phyloP scores from a whole-genome alignment of 2,113 vertebrate species.

The Paratilapia polleni region DNA sequence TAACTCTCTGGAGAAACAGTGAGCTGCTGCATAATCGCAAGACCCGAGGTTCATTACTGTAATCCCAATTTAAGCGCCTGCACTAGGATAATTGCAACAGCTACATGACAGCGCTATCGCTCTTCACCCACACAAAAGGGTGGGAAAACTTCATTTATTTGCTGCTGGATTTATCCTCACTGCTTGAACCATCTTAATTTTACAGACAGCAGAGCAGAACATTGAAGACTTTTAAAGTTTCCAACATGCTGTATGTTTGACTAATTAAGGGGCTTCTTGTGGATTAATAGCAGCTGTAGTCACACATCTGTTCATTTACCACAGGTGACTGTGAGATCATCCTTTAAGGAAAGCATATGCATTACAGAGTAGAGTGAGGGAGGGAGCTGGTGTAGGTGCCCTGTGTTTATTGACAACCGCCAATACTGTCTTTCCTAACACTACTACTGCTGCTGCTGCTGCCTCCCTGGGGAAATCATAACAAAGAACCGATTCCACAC shows the following conservation, averaged over 20 bases:
- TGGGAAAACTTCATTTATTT: conserved; percentile 24
- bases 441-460: conserved; percentile 14
- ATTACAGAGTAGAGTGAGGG: background rate
- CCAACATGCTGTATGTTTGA: background rate
- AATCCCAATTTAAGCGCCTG: conserved; percentile 28
- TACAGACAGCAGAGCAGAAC: background rate
- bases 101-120: conserved; percentile 13
- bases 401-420: conserved; percentile 20
- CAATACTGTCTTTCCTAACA: conserved; percentile 11
- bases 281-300: conserved; percentile 3
- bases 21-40: background rate
- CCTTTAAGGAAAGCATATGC: background rate
- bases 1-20: background rate
- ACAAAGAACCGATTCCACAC: conserved; percentile 56
- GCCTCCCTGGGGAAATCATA: conserved; percentile 57
- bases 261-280: background rate
- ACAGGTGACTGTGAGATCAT: conserved; percentile 14
- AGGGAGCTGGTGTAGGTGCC: background rate
- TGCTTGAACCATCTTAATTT: conserved; percentile 1
- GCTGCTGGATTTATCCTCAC: background rate
- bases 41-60: conserved; percentile 27
- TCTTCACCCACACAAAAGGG: conserved; percentile 43
- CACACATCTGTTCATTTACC: background rate
- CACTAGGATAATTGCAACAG: conserved; percentile 12
- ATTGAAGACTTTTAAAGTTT: background rate